phyloP scores from a whole-genome alignment of 2,797 vertebrate genomes.

The Distichodus sexfasciatus region DNA sequence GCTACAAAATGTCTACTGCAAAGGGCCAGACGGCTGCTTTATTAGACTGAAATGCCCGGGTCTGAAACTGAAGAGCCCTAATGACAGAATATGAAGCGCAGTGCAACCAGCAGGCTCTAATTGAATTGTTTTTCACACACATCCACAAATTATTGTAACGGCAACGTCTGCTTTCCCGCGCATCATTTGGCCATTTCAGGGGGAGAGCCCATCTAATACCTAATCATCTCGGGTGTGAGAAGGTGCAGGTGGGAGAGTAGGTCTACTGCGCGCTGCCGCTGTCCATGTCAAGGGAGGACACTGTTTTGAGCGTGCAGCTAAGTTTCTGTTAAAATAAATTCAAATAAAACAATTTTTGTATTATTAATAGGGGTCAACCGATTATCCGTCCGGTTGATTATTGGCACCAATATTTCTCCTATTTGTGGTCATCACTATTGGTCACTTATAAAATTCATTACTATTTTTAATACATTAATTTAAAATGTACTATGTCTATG shows the following conservation, averaged over 20 bases:
- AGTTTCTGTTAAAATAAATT: no score
- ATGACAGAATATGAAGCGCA: conserved; percentile 38
- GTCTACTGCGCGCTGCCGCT: no score
- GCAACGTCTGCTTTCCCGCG: conserved; percentile 28
- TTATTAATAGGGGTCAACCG: no score
- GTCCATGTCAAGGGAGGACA: not conserved
- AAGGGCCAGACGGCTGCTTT: conserved; percentile 45
- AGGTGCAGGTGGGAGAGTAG: not conserved
- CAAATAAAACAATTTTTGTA: no score
- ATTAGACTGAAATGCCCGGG: conserved; percentile 36
- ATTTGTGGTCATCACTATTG: no score
- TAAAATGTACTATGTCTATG: no score
- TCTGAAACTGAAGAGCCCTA: conserved; percentile 31
- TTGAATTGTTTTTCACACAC: conserved; percentile 36
- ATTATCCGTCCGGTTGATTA: no score
- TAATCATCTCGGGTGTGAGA: not conserved
- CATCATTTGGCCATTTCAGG: conserved; percentile 25
- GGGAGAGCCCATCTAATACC: conserved; percentile 8
- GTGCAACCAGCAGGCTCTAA: conserved; percentile 38
- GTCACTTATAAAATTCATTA: no score
- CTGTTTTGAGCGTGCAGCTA: no score
- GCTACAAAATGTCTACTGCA: conserved; percentile 32
- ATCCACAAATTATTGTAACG: conserved; percentile 35
- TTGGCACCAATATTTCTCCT: no score
- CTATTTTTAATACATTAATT: no score